Base-by-base conservation (phyloP, 2,797 vertebrate genomes). In the Gadopsis bispinosus region DNA sequence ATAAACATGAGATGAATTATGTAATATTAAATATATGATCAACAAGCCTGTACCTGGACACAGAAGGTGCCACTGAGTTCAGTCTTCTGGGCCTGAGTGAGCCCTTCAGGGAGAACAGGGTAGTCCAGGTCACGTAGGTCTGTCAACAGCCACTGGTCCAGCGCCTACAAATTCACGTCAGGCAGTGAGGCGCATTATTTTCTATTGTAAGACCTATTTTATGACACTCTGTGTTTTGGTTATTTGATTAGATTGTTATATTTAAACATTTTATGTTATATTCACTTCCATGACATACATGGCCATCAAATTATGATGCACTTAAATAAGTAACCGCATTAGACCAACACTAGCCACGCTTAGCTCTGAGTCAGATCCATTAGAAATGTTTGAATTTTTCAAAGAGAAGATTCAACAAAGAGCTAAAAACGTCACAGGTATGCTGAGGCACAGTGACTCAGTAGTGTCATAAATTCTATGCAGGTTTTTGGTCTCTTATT, bases 141-240 rank as follows among this genome's bases (percentile, higher is more conserved):
- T 0, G 97, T 97, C 88, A 97, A 91, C 73, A 99, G 95, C 98
- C 98, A 99, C 72, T 99, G 98, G 77, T 99, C 97, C 91, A 98
- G 93, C 0, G 95, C 97, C 86, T 95, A 56, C 39, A 78, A 76
- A 50, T 20, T 69, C 26, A 78, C 31, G 43, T 16, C 48, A 73
- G 12, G 4, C 22, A 79, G 13, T 55, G 43, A 75, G 3, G 7
- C 6, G 26, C 12, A 60, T 26, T 11, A 60, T 59, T 60, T 71
- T 2, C 10, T 22, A 22, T 17, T 26, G 10, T 31, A 39, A 73
- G 9, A 75, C 4, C 5, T 11, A 45, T 55, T 79, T 63, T 9
- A 60, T 37, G 9, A 37, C 20, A 50, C 29, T 9, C 53, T 62
- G 29, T 17, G 58, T 56, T 29, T 63, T 31, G 20, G 9, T 48